A percentile compares a stretch with the other conserved stretches of the same genome.
These are phyloP conservation scores for Eira barbara DNA, from an alignment of 2,113 vertebrate genomes.

Conservation along the genomic window DNA sequence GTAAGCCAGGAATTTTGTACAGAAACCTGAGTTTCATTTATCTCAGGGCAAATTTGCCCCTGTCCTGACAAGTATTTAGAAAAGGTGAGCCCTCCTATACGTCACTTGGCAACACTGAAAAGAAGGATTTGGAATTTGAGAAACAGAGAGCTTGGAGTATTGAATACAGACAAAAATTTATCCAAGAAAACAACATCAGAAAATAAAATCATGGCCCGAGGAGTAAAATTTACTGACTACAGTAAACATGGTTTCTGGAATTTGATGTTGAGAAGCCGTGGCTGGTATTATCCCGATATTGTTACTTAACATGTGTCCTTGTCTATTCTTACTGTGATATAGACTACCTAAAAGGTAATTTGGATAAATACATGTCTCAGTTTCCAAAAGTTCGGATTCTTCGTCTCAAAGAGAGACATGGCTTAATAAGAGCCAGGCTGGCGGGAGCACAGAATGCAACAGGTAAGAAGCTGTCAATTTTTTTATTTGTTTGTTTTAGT, in stretches of 20 bases:
- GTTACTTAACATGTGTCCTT: neutral
- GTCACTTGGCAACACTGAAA: neutral
- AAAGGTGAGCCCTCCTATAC: neutral
- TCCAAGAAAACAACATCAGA: neutral
- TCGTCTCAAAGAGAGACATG: slow-evolving; percentile 92
- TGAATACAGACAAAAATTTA: neutral
- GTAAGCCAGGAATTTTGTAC: neutral
- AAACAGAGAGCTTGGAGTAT: neutral
- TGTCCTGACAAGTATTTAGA: neutral
- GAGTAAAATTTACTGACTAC: neutral
- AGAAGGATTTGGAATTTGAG: neutral
- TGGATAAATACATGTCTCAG: slow-evolving; percentile 91
- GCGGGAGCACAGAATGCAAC: slow-evolving; percentile 90
- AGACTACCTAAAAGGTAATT: slow-evolving; percentile 91
- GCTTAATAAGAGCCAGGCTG: slow-evolving; percentile 94
- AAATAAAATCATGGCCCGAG: neutral
- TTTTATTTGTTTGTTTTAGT: neutral
- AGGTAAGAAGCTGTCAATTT: slow-evolving; percentile 81
- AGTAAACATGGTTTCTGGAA: neutral
- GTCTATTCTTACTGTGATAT: neutral
- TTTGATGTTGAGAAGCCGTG: neutral
- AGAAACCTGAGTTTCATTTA: neutral
- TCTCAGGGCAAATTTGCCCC: neutral
- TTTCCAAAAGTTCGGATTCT: slow-evolving; percentile 94
- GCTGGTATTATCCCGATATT: neutral